A percentile compares a stretch with the other conserved stretches of the same genome.
These are phyloP conservation scores for Glyptemys insculpta DNA, from an alignment of 2,797 vertebrate species.

Conservation along the genomic window DNA sequence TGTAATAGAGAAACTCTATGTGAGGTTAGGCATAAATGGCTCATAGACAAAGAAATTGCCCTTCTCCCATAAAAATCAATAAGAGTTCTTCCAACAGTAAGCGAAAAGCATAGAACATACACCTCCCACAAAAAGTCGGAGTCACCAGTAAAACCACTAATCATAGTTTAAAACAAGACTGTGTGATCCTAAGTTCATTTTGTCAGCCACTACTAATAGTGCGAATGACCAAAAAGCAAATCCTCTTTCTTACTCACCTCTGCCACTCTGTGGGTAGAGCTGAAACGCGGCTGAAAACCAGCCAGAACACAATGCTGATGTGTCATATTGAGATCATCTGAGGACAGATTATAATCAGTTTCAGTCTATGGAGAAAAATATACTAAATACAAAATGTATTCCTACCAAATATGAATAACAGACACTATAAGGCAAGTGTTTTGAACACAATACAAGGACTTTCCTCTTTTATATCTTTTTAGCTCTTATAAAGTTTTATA, in stretches of 20 bases:
- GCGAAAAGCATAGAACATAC: neutral
- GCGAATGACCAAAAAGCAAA: fast-evolving
- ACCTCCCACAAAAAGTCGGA: neutral
- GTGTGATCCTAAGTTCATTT: fast-evolving
- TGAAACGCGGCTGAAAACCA: conserved; percentile 91
- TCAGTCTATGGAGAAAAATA: conserved; percentile 19
- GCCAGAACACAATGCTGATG: conserved; percentile 97
- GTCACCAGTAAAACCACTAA: neutral
- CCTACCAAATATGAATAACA: conserved; percentile 62
- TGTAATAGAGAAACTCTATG: neutral
- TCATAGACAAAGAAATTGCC: neutral
- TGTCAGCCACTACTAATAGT: neutral
- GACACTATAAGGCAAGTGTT: neutral
- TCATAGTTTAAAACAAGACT: neutral
- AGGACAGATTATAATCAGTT: conserved; percentile 61
- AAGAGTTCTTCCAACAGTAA: neutral
- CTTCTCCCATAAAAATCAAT: neutral
- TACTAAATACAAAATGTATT: conserved; percentile 77
- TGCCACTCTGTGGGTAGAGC: conserved; percentile 95
- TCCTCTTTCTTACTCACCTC: conserved; percentile 86
- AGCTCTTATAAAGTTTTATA: neutral
- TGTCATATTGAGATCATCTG: conserved; percentile 94
- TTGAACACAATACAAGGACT: neutral
- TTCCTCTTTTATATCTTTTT: neutral
- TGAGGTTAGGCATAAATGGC: neutral